phyloP scores from a whole-genome alignment of 1,140 invertebrate species.

The Tyrophagus putrescentiae region DNA sequence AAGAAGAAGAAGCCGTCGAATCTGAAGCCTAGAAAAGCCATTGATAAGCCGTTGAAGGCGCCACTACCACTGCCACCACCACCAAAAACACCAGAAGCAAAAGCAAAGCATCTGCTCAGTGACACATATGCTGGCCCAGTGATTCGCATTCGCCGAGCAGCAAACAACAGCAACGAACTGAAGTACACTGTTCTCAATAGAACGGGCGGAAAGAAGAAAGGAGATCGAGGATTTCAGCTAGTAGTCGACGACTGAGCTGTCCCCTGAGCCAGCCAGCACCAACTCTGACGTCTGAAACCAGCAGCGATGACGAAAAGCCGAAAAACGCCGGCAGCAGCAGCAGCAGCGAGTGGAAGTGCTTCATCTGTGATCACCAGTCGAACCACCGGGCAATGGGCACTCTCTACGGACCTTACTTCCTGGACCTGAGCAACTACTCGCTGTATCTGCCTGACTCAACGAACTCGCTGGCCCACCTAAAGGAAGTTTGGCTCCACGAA shows the following conservation, averaged over 20 bases:
- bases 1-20: too few relatives aligned
- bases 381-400: neutral
- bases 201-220: neutral
- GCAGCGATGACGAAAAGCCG: too few relatives aligned
- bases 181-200: neutral
- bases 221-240: too few relatives aligned
- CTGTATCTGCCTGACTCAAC: neutral
- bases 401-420: neutral
- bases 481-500: neutral
- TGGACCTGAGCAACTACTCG: neutral
- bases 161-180: neutral
- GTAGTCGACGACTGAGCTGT: neutral
- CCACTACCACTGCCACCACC: too few relatives aligned
- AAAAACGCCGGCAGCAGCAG: too few relatives aligned
- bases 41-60: too few relatives aligned
- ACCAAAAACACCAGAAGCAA: too few relatives aligned
- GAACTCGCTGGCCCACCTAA: neutral
- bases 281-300: too few relatives aligned
- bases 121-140: too few relatives aligned
- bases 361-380: neutral
- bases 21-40: too few relatives aligned
- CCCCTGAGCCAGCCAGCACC: neutral
- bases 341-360: slow-evolving; percentile 2
- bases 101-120: too few relatives aligned
- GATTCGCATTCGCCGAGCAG: too few relatives aligned